Evolutionary conservation across 2,113 vertebrate genomes (phyloP).

Genomic region (Platysteira castanea): DNA sequence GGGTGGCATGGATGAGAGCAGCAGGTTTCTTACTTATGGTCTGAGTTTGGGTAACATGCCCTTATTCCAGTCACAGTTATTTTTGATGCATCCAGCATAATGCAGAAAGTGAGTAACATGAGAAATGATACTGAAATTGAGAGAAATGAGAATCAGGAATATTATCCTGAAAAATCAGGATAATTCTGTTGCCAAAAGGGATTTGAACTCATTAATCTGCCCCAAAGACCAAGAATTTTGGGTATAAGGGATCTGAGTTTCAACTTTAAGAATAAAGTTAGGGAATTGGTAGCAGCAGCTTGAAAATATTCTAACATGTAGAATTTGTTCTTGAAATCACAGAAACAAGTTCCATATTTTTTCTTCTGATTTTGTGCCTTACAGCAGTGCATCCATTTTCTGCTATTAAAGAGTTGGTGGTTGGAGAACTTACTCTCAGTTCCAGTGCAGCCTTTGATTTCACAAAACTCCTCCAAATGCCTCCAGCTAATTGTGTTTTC

Average conservation of each 20-base stretch:
- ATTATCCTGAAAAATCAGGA: neutral
- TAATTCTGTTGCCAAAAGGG: neutral
- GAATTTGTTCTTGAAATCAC: conserved; percentile 11
- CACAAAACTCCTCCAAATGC: conserved; percentile 48
- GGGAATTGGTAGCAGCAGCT: neutral
- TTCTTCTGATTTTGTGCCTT: conserved; percentile 50
- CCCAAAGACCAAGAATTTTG: neutral
- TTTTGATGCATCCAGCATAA: neutral
- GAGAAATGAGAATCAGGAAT: neutral
- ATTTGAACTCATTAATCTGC: neutral
- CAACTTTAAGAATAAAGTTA: neutral
- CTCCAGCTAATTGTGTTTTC: conserved; percentile 68
- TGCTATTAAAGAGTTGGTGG: conserved; percentile 52
- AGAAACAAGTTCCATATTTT: neutral
- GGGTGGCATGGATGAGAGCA: neutral
- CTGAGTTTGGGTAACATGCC: neutral
- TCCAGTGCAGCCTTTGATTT: conserved; percentile 64
- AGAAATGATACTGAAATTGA: neutral
- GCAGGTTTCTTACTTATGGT: neutral
- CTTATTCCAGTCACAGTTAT: neutral
- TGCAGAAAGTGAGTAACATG: neutral
- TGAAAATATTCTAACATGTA: conserved; percentile 10
- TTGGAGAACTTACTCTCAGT: conserved; percentile 46
- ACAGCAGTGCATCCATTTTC: conserved; percentile 48
- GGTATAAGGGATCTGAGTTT: neutral